Evolutionary conservation across 2,888 invertebrate species (phyloP), one percentile per base, ranked within the genome.

Genomic region (Sphaerophoria taeniata): DNA sequence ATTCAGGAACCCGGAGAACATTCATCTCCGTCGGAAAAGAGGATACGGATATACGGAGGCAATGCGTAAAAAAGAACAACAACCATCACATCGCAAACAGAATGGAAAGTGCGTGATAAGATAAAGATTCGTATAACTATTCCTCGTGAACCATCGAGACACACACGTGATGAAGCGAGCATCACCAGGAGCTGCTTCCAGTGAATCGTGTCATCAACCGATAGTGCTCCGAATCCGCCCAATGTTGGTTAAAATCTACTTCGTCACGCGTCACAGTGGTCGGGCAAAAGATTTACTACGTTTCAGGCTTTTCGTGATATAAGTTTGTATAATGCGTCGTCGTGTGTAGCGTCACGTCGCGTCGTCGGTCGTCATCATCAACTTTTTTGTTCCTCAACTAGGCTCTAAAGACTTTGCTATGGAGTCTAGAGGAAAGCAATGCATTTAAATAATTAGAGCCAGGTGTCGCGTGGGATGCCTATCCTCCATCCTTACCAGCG

Each of bases 391-490:
- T 24, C 24, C 24, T 24, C 24, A 24, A 24, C 24, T 24, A 2
- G 24, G 24, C 24, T 24, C 24, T 24, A 24, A 24, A 24, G 24
- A 24, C 24, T 24, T 24, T 2, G 6, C 6, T 43, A n/a, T n/a
- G 12, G 11, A 4, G 33, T 16, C 6, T 0, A 49, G 12, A 34
- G 5, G 36, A 39, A 60, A 71, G 45, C 53, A 76, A 63, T 80
- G 74, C 47, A 85, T 85, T 85, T 85, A 85, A 85, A 85, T 85
- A 85, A 85, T 85, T 85, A 85, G 81, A 85, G 76, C 85, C 85
- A 81, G 85, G 81, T 85, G 85, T 76, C 76, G 81, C 76, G 85
- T 85, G 81, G 85, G 85, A 85, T n/a, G 80, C 9, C 12, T 61
- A 43, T 55, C 63, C 53, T 55, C 63, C 53, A 43, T 55, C 56